Conservation (phyloP, 92 coral and sea anemone species). For the Zoanthus gigantus region DNA sequence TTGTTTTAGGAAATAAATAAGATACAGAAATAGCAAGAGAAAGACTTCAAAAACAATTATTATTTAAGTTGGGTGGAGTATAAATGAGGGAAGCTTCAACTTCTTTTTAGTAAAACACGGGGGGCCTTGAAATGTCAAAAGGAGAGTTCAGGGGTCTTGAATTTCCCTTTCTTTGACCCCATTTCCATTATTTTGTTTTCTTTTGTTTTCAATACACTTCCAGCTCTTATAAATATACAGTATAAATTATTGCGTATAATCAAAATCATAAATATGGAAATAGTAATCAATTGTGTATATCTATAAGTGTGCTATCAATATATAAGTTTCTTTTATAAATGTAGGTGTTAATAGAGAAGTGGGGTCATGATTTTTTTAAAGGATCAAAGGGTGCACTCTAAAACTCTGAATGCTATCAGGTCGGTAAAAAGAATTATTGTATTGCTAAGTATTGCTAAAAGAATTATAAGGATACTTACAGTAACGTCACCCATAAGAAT, state of each 20-base stretch:
- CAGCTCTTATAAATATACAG: slow-evolving; percentile 37
- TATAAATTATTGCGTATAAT: slow-evolving; percentile 37
- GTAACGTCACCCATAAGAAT: no score
- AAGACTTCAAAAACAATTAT: not conserved
- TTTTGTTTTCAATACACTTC: slow-evolving; percentile 42
- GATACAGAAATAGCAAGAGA: not conserved
- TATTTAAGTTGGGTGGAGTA: not conserved
- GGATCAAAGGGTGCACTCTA: no score
- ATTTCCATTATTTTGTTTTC: slow-evolving; percentile 29
- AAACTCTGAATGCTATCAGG: no score
- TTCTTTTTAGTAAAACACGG: slow-evolving; percentile 11
- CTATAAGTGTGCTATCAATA: slow-evolving; percentile 14
- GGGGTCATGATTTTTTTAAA: no score
- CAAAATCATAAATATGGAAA: slow-evolving; percentile 45
- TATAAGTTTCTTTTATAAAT: not conserved
- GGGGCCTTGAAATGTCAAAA: slow-evolving; percentile 40
- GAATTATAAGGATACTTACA: no score
- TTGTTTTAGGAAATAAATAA: no score
- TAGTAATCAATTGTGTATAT: slow-evolving; percentile 28
- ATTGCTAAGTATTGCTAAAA: no score
- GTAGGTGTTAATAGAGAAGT: not conserved
- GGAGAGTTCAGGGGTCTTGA: slow-evolving; percentile 34
- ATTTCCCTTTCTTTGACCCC: slow-evolving; percentile 28
- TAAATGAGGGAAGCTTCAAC: not conserved
- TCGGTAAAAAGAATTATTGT: no score